These are phyloP conservation scores for Melanotaenia nigrans DNA, from an alignment of 2,797 vertebrate genomes.

Conservation along the genomic window DNA sequence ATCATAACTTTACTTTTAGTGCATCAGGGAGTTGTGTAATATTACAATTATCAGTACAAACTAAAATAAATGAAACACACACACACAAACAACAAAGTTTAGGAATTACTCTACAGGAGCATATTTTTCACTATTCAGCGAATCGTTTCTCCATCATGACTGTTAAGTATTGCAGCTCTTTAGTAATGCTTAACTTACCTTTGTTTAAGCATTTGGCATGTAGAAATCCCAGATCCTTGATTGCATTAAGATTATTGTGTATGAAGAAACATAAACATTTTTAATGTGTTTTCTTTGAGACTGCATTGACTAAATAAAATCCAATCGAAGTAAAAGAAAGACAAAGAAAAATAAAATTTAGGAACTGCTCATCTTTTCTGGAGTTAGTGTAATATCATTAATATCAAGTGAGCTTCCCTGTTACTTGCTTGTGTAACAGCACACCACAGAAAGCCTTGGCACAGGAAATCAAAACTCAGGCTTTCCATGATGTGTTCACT, in stretches of 20 bases:
- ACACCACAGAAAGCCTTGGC: conserved; percentile 24
- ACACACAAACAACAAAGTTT: too few species aligned
- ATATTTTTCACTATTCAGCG: too few species aligned
- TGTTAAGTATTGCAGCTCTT: not conserved
- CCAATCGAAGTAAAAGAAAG: not conserved
- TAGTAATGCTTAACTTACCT: too few species aligned
- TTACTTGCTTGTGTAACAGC: conserved; percentile 18
- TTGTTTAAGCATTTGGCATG: not conserved
- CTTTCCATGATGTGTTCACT: conserved; percentile 40
- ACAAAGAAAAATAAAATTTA: not conserved
- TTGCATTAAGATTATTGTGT: not conserved
- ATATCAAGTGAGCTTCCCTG: not conserved
- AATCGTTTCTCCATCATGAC: not conserved
- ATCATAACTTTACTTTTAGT: not conserved
- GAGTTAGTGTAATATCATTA: not conserved
- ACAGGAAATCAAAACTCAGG: conserved; percentile 46
- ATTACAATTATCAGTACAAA: too few species aligned
- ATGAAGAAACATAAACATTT: not conserved
- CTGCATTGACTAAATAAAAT: not conserved
- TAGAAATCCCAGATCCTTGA: too few species aligned
- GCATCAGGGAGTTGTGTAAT: not conserved
- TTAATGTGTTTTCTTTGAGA: not conserved
- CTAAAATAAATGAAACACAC: too few species aligned
- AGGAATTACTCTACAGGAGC: too few species aligned
- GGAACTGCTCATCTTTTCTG: not conserved